Evolutionary conservation across 2,888 invertebrate species (phyloP), one percentile per base, ranked within the genome.

Genomic region (Apamea sordens): DNA sequence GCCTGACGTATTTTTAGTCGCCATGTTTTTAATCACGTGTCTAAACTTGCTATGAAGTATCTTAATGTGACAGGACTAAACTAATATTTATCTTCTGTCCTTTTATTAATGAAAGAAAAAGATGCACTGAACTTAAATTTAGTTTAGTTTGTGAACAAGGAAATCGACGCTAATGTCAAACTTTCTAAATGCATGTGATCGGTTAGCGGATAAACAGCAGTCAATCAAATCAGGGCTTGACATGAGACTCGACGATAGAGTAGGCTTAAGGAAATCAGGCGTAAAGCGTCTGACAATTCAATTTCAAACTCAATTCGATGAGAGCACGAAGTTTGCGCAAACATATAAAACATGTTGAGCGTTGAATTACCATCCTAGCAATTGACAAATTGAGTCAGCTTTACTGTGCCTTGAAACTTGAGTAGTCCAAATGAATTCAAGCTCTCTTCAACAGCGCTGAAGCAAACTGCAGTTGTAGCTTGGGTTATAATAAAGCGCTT

Each of bases 271-370:
- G n/a, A 50, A 63, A 61, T 8, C 21, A 6, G 10, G 56, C 28
- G 24, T 10, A n/a, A 63, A 50, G 5, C 1, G 32, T 32, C 44
- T 10, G 28, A 56, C 6, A 32, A 80, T 71, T 47, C 72, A 53
- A 80, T 81, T 77, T 56, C 28, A n/a, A 80, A 63, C 44, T 63
- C 53, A 47, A 79, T 79, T 81, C 10, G 21, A 47, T 28, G 24
- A 4, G 44, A 79, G 24, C 63, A 71, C 7, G 24, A 79, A 80
- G 53, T 81, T 79, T 36, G 15, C 50, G 21, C 24, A 8, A 13
- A 53, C 50, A n/a, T 79, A 69, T 56, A 44, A 44, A 64, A 79
- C 72, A 79, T 80, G 44, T 72, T 53, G 64, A 81, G 64, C 36
- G 53, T 24, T 80, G 53, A 53, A 47, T 81, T 64, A 72, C 24